Evolutionary conservation across 2,113 vertebrate species (phyloP), one percentile per base, ranked within the genome.

Genomic region (Chlorodrepanis virens): DNA sequence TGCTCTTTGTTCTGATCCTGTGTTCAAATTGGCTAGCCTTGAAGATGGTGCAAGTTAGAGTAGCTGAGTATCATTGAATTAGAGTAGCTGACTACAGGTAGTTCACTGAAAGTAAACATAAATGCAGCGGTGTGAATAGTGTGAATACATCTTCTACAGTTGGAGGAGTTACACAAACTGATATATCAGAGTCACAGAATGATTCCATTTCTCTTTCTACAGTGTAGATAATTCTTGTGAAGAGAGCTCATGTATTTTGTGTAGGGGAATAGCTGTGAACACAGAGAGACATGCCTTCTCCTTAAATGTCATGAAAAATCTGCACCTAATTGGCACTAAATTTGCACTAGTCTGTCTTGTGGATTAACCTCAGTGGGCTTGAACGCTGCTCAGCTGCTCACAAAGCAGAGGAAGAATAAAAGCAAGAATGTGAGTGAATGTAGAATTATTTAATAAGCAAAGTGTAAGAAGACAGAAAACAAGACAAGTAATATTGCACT

Each of bases 401-500:
- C 14, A 42, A 2, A 61, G 25, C 9, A 65, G 47, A 74, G 24
- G 12, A 82, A 49, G 24, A 47, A 3, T 52, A 47, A 78, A 74
- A 74, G 29, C 18, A 65, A 84, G 42, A 65, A 40, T n/a, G 11
- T 24, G 50, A 39, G 18, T 70, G 37, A 49, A 56, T n/a, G 35
- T 31, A 65, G 18, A n/a, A 45, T 53, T 63, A 13, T 75, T 78
- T 57, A 59, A 40, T 67, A 82, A 78, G 14, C 31, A 47, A 33
- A 78, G 12, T 52, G 24, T 7, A 87, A 47, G 40, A 90, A 65
- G n/a, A 56, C 13, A 72, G 28, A 45, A 50, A 65, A 70, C 6
- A 74, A 47, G 11, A 42, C 12, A 42, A 69, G 3, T 44, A 15
- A n/a, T 67, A 10, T 2, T 1, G 70, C 0, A 0, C 5, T 69